Evolutionary conservation across 2,888 invertebrate genomes (phyloP).

Genomic region (Heliconius hortense): DNA sequence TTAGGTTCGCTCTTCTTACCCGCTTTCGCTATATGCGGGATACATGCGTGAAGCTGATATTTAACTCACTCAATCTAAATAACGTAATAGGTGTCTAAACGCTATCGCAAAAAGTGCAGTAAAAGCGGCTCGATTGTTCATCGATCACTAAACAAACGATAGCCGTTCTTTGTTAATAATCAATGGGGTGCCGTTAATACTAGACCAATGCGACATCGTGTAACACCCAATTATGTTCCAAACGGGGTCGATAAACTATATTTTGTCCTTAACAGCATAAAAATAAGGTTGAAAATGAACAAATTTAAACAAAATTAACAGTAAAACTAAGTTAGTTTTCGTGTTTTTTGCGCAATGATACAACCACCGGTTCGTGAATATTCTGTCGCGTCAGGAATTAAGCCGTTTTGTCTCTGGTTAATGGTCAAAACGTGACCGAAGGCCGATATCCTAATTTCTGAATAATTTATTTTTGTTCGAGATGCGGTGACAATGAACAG

Average conservation of each 20-base stretch:
- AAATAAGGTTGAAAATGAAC: constrained; percentile 38
- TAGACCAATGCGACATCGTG: constrained; percentile 70
- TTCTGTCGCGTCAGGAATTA: constrained; percentile 76
- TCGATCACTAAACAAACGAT: constrained; percentile 73
- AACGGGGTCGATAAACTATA: constrained; percentile 32
- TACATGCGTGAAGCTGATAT: background rate
- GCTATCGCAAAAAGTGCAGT: constrained; percentile 43
- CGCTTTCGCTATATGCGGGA: background rate
- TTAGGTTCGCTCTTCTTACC: background rate
- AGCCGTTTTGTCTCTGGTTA: constrained; percentile 77
- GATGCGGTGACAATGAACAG: constrained; percentile 71
- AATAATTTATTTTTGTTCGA: constrained; percentile 71
- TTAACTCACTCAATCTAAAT: background rate
- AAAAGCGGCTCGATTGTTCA: constrained; percentile 56
- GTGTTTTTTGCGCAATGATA: constrained; percentile 80
- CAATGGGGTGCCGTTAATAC: constrained; percentile 78
- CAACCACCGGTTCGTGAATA: constrained; percentile 72
- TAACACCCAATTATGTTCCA: constrained; percentile 55
- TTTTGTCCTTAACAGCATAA: background rate
- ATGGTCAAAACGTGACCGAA: constrained; percentile 79
- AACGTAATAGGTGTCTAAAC: background rate
- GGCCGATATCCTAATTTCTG: constrained; percentile 70
- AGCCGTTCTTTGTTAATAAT: constrained; percentile 68
- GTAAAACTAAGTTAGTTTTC: constrained; percentile 46
- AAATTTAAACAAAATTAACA: constrained; percentile 20